A percentile compares a stretch with the other conserved stretches of the same genome.
Conservation (phyloP, 2,113 vertebrate genomes). For the Anolis carolinensis region DNA sequence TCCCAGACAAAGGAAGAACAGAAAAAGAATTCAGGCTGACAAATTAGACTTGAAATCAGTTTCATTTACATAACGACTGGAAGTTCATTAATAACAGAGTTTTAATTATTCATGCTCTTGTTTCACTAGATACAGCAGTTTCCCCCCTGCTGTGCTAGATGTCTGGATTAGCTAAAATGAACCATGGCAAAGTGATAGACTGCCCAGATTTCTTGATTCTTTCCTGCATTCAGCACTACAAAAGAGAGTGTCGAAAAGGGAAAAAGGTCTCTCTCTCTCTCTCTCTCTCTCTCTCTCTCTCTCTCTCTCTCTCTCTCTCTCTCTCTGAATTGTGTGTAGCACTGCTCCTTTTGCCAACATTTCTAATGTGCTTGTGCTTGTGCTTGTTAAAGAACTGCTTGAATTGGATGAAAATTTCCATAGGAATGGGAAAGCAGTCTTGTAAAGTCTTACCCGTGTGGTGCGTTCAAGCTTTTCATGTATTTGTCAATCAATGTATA, state of each 20-base stretch:
- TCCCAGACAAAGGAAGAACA: constrained; percentile 82
- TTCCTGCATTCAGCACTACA: constrained; percentile 70
- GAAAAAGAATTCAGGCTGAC: constrained; percentile 87
- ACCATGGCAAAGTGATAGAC: constrained; percentile 78
- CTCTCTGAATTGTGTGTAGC: background rate
- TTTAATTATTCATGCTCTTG: constrained; percentile 94
- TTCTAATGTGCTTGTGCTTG: constrained; percentile 9
- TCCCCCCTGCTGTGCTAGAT: constrained; percentile 83
- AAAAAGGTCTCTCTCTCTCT: background rate
- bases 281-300: background rate
- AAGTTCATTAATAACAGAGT: constrained; percentile 90
- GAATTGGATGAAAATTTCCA: constrained; percentile 21
- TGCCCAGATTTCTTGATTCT: constrained; percentile 76
- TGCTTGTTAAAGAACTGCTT: constrained; percentile 14
- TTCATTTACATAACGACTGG: constrained; percentile 89
- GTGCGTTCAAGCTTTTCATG: background rate
- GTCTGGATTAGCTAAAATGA: constrained; percentile 85
- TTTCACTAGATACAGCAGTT: constrained; percentile 88
- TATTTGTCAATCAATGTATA: constrained; percentile 21
- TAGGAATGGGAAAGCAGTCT: constrained; percentile 21
- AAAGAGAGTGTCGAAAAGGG: constrained; percentile 39
- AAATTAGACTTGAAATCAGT: constrained; percentile 89
- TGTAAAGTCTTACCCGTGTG: constrained; percentile 25
- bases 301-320: background rate
- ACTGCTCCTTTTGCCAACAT: constrained; percentile 22